Percentiles rank a stretch among this genome's conserved stretches.
phyloP scores from a whole-genome alignment of 37 sponge, comb jelly and placozoan species.

The Ephydatia muelleri region DNA sequence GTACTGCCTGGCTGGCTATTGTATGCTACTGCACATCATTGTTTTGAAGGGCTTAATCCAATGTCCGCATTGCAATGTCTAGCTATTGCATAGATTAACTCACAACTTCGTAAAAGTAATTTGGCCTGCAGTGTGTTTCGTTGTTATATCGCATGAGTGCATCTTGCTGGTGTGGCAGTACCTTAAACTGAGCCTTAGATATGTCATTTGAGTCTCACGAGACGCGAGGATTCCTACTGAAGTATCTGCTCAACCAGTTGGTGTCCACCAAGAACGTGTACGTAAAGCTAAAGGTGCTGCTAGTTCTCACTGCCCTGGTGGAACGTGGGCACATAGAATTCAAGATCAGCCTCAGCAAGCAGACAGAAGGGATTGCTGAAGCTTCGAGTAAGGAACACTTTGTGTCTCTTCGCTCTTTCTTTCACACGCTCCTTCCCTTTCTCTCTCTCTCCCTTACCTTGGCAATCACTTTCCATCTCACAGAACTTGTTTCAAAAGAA shows the following conservation, averaged over 20 bases:
- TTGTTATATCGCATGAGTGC: too few relatives aligned
- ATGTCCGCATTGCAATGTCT: too few relatives aligned
- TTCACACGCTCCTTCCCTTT: slow-evolving; percentile 1
- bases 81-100: too few relatives aligned
- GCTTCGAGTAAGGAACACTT: slow-evolving; percentile 64
- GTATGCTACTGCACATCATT: too few relatives aligned
- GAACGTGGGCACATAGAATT: slow-evolving; percentile 76
- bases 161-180: not conserved
- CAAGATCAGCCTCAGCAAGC: slow-evolving; percentile 59
- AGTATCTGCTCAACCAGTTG: slow-evolving; percentile 73
- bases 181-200: slow-evolving; percentile 38
- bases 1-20: too few relatives aligned
- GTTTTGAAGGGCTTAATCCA: too few relatives aligned
- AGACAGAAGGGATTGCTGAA: slow-evolving; percentile 58
- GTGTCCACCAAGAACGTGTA: slow-evolving; percentile 57
- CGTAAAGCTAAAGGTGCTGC: slow-evolving; percentile 64
- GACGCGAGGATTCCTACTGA: slow-evolving; percentile 67
- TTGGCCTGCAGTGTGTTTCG: too few relatives aligned
- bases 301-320: slow-evolving; percentile 22
- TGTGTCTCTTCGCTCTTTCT: too few relatives aligned
- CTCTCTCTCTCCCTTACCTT: slow-evolving; percentile 8
- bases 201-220: slow-evolving; percentile 81
- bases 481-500: slow-evolving; percentile 48
- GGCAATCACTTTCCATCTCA: too few relatives aligned
- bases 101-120: too few relatives aligned